These are phyloP conservation scores for Pyrrhosoma nymphula DNA, from an alignment of 2,888 invertebrate species.

Conservation along the genomic window DNA sequence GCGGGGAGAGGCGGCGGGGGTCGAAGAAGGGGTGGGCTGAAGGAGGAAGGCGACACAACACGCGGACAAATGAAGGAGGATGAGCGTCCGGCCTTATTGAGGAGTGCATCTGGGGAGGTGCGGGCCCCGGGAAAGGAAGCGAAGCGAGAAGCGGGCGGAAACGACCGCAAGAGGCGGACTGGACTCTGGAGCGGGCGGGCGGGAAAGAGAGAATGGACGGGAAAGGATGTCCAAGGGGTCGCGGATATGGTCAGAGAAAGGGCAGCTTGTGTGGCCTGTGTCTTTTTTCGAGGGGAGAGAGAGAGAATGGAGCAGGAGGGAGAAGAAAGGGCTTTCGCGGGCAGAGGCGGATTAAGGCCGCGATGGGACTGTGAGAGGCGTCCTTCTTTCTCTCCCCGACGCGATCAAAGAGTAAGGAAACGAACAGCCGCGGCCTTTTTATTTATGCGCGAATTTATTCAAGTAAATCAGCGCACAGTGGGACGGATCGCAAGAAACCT, in stretches of 20 bases:
- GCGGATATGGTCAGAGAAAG: conserved; percentile 18
- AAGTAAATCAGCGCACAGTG: too few species aligned
- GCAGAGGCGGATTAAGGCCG: background rate
- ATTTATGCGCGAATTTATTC: too few species aligned
- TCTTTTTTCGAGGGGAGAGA: background rate
- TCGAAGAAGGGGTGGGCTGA: background rate
- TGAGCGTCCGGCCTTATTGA: background rate
- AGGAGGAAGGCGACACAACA: background rate
- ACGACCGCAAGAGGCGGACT: background rate
- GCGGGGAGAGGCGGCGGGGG: background rate
- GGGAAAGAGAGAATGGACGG: background rate
- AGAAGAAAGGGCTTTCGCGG: background rate
- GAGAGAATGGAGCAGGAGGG: background rate
- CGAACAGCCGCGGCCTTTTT: too few species aligned
- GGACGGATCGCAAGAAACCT: too few species aligned
- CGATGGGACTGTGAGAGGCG: background rate
- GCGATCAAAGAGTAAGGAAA: background rate
- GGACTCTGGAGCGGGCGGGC: too few species aligned
- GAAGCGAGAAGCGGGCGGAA: background rate
- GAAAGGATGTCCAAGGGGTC: background rate
- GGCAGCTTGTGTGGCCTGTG: background rate
- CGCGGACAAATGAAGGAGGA: background rate
- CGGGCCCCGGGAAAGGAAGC: background rate
- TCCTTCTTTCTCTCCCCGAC: background rate
- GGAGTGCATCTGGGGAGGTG: background rate